Evolutionary conservation across 1,140 invertebrate genomes (phyloP).

Genomic region (Saccostrea echinata): DNA sequence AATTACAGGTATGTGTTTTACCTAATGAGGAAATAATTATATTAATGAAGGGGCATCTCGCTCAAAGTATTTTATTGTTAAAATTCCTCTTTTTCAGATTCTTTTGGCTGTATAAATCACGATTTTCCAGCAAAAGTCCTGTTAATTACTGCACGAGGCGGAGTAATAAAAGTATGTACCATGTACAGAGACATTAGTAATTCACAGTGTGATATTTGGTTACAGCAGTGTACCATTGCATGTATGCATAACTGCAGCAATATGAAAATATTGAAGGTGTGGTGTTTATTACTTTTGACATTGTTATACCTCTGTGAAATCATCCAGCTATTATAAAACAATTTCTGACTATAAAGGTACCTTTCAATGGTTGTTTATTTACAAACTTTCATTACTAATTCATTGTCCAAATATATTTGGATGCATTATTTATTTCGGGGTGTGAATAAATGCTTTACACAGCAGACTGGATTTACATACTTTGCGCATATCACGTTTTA

Average conservation of each 20-base stretch:
- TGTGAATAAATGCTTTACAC: too few relatives aligned
- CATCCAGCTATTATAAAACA: not conserved
- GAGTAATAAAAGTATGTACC: not conserved
- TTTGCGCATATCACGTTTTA: too few relatives aligned
- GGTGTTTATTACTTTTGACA: not conserved
- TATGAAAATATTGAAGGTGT: not conserved
- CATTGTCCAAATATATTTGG: too few relatives aligned
- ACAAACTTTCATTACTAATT: too few relatives aligned
- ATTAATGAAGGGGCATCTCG: not conserved
- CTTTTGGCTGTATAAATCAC: not conserved
- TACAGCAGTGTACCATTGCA: not conserved
- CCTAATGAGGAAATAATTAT: not conserved
- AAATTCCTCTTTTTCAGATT: not conserved
- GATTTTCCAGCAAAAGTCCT: not conserved
- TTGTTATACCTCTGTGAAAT: constrained; percentile 1
- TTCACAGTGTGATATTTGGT: not conserved
- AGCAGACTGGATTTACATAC: too few relatives aligned
- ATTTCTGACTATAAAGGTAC: too few relatives aligned
- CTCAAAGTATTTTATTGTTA: not conserved
- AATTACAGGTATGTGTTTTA: not conserved
- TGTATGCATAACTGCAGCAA: not conserved
- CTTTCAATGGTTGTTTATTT: too few relatives aligned
- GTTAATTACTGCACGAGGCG: not conserved
- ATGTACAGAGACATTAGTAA: not conserved
- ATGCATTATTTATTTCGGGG: too few relatives aligned